These are phyloP conservation scores for Meliscaeva auricollis DNA, from an alignment of 2,888 invertebrate genomes.

Conservation along the genomic window DNA sequence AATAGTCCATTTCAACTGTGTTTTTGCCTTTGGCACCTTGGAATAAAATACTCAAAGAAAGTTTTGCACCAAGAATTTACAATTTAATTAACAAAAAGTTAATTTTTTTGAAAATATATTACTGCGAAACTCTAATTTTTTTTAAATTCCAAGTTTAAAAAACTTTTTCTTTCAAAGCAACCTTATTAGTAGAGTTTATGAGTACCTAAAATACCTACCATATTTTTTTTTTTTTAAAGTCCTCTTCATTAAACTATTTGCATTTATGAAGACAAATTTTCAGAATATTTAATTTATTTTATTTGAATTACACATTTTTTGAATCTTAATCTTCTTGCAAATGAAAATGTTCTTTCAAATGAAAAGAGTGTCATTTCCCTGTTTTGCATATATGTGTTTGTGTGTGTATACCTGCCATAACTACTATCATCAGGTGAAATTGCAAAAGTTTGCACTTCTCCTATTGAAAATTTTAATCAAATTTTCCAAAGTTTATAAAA, in stretches of 20 bases:
- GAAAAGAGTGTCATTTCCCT: conserved; percentile 26
- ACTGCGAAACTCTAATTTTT: too few relatives aligned
- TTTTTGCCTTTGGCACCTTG: too few relatives aligned
- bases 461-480: conserved; percentile 54
- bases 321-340: not conserved
- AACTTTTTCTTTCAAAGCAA: not conserved
- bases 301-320: not conserved
- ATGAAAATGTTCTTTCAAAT: conserved; percentile 1
- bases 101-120: too few relatives aligned
- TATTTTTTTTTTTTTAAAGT: not conserved
- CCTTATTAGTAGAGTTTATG: not conserved
- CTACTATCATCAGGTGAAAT: conserved; percentile 42
- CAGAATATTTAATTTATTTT: conserved; percentile 7
- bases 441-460: conserved; percentile 31
- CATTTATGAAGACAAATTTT: not conserved
- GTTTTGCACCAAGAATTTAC: too few relatives aligned
- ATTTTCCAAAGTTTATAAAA: conserved; percentile 54
- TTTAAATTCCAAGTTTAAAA: too few relatives aligned
- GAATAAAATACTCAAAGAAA: too few relatives aligned
- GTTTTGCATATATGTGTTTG: not conserved
- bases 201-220: not conserved
- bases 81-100: too few relatives aligned
- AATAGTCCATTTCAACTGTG: too few relatives aligned
- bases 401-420: not conserved
- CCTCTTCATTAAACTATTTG: not conserved